Percentiles rank a stretch among this genome's conserved stretches.
Conservation (phyloP, 2,797 vertebrate species). For the Hippoglossus hippoglossus region DNA sequence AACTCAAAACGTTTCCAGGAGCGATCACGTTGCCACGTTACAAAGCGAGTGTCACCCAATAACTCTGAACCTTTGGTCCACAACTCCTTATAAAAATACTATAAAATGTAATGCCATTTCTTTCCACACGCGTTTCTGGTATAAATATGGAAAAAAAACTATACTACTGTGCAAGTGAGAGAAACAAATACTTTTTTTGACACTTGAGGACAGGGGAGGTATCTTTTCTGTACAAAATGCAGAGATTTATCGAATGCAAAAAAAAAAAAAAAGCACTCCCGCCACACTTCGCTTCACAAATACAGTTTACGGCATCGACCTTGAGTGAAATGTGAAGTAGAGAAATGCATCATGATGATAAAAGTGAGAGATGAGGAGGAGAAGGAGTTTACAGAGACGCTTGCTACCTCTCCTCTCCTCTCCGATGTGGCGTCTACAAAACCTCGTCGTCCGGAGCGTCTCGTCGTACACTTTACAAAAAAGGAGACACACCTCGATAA, state of each 20-base stretch:
- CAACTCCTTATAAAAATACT: slow-evolving; percentile 87
- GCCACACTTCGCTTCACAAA: slow-evolving; percentile 63
- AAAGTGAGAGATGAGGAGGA: slow-evolving; percentile 49
- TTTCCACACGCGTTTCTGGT: slow-evolving; percentile 59
- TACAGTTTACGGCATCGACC: slow-evolving; percentile 51
- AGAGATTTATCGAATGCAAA: slow-evolving; percentile 70
- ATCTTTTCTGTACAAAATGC: slow-evolving; percentile 78
- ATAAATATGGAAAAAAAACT: slow-evolving; percentile 83
- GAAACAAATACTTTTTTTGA: slow-evolving; percentile 76
- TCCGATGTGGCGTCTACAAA: slow-evolving; percentile 42
- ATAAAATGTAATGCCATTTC: slow-evolving; percentile 84
- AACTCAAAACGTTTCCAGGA: slow-evolving; percentile 64
- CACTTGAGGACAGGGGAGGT: slow-evolving; percentile 70
- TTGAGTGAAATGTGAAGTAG: slow-evolving; percentile 45
- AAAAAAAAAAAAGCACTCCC: slow-evolving; percentile 51
- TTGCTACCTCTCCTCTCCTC: slow-evolving; percentile 68
- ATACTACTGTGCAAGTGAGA: slow-evolving; percentile 84
- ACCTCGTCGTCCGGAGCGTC: slow-evolving; percentile 33
- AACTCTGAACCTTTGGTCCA: slow-evolving; percentile 82
- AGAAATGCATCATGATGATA: slow-evolving; percentile 30
- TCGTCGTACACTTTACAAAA: slow-evolving; percentile 39
- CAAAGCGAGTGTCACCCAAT: slow-evolving; percentile 75
- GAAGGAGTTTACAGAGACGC: slow-evolving; percentile 49
- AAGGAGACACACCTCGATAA: slow-evolving; percentile 29
- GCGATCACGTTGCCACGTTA: slow-evolving; percentile 58